These are phyloP conservation scores for Cephalophus harveyi DNA, from an alignment of 2,113 vertebrate genomes.

Conservation along the genomic window DNA sequence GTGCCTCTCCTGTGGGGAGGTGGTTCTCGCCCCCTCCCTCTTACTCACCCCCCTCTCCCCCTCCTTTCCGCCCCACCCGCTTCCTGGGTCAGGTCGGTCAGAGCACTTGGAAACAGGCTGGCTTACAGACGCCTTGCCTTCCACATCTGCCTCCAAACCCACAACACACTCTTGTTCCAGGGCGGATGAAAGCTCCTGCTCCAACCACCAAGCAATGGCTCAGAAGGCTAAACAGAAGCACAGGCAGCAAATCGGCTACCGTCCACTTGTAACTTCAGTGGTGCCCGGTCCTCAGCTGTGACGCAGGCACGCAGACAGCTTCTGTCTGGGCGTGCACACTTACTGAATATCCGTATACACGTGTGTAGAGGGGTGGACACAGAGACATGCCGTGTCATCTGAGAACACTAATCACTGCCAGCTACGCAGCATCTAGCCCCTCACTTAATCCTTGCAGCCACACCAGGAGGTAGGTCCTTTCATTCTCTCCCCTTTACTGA, in stretches of 20 bases:
- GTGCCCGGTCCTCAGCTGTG: background rate
- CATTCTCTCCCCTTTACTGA: background rate
- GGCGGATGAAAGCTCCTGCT: background rate
- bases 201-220: background rate
- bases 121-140: background rate
- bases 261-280: background rate
- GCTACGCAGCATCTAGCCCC: background rate
- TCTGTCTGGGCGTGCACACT: background rate
- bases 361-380: background rate
- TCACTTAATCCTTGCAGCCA: background rate
- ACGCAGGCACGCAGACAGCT: background rate
- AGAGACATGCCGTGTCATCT: background rate
- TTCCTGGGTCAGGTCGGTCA: background rate
- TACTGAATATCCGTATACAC: fast-evolving
- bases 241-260: background rate
- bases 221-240: background rate
- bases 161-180: background rate
- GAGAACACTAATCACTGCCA: background rate
- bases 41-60: background rate
- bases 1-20: slow-evolving; percentile 2
- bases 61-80: background rate
- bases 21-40: background rate
- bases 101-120: slow-evolving; percentile 20
- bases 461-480: background rate
- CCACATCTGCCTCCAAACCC: background rate